Evolutionary conservation across 2,888 invertebrate species (phyloP).

Genomic region (Campoplex capitator): DNA sequence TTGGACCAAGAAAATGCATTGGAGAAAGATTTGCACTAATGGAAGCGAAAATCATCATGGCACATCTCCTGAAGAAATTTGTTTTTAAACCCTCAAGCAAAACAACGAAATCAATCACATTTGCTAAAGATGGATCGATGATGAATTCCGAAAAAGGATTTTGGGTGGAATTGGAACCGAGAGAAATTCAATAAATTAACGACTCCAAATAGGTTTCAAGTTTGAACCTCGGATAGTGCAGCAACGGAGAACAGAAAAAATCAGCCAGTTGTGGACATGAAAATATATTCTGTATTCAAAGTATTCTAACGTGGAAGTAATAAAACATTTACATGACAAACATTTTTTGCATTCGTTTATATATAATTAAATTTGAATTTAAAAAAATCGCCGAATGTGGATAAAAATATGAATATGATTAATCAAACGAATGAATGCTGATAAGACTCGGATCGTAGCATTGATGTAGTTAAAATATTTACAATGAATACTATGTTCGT

Average conservation of each 20-base stretch:
- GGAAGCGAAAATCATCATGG: constrained; percentile 66
- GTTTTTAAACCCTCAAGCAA: constrained; percentile 78
- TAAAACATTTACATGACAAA: too few species aligned
- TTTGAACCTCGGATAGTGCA: too few species aligned
- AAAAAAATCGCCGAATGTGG: too few species aligned
- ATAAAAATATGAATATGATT: too few species aligned
- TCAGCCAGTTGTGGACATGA: background rate
- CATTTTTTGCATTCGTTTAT: too few species aligned
- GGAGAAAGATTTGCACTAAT: constrained; percentile 68
- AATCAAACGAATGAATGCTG: too few species aligned
- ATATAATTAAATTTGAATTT: too few species aligned
- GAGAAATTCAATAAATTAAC: constrained; percentile 1
- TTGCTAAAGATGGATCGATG: constrained; percentile 38
- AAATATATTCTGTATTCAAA: background rate
- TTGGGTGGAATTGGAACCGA: constrained; percentile 62
- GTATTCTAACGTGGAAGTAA: too few species aligned
- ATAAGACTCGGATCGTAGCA: too few species aligned
- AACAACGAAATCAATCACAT: constrained; percentile 81
- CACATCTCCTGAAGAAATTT: constrained; percentile 62
- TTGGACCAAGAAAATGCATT: constrained; percentile 73
- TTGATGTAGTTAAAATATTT: too few species aligned
- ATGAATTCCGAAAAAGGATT: constrained; percentile 60
- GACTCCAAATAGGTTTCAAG: background rate
- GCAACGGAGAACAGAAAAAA: background rate
- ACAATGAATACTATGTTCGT: too few species aligned